Base-by-base conservation (phyloP, 2,113 vertebrate species). In the Rhizomys pruinosus region DNA sequence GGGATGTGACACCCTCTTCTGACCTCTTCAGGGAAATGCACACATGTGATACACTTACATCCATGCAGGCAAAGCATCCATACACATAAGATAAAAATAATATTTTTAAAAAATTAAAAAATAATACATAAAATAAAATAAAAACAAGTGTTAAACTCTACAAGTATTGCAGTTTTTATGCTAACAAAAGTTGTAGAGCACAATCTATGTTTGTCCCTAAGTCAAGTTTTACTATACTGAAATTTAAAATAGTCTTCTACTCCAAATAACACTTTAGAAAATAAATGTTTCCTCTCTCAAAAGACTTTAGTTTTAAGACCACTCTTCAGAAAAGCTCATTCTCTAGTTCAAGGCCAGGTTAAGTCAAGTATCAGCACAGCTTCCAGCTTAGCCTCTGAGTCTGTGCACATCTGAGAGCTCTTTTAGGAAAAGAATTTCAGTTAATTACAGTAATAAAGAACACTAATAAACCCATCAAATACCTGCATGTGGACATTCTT, bases 201-300 rank as follows among this genome's bases (percentile, higher is more conserved):
- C 1, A 85, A 71, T 71, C 47, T 80, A 47, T 2, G 89, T 90
- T 94, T 93, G 34, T 23, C 15, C 27, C 32, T 72, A 86, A 89
- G 9, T 90, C 34, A 94, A 93, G 78, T 17, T 37, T 94, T 37
- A 90, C 9, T 42, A 86, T 20, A 63, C 7, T 78, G 7, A 88
- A 95, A 87, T 72, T 94, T 89, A 76, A 78, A 92, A 77, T 39
- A 76, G 37, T 59, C 73, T 71, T 85, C 64, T 93, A 89, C 63
- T 82, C 34, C 39, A 91, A 61, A 57, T n/a, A 89, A 64, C 22
- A 89, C 27, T 68, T 92, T 0, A 74, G 32, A 88, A 91, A 90
- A 91, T 8, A 86, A 29, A 84, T 5, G 85, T 52, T 71, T 85
- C 17, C 47, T 52, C 6, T 7, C 11, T 6, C 47, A 6, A 52